Percentiles rank a stretch among this genome's conserved stretches.
Evolutionary conservation across 2,888 invertebrate species (phyloP).

Genomic region (Pandemis corylana): DNA sequence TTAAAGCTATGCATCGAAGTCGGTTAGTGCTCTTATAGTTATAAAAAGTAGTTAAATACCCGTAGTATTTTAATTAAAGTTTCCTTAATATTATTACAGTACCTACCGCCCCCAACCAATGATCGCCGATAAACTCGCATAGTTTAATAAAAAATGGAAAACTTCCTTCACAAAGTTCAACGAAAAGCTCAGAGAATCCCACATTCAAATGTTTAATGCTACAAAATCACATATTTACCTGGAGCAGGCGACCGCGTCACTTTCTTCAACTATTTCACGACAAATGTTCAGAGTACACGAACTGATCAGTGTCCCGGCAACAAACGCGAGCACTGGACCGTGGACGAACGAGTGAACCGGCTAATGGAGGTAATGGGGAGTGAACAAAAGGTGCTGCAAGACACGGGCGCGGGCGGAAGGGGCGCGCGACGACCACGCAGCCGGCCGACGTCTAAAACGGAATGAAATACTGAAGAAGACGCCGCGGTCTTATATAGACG

Average conservation of each 20-base stretch:
- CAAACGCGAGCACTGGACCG: slow-evolving; percentile 71
- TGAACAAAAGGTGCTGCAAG: slow-evolving; percentile 58
- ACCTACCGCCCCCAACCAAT: neutral
- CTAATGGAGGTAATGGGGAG: slow-evolving; percentile 56
- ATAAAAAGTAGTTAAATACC: neutral
- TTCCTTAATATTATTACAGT: neutral
- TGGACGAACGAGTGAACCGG: slow-evolving; percentile 65
- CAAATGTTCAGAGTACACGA: slow-evolving; percentile 71
- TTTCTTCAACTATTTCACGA: slow-evolving; percentile 66
- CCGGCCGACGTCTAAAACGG: slow-evolving; percentile 78
- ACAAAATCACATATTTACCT: slow-evolving; percentile 44
- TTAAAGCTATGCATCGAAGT: slow-evolving; percentile 13
- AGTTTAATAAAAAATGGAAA: neutral
- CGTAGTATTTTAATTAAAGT: neutral
- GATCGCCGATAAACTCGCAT: neutral
- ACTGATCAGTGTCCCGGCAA: slow-evolving; percentile 72
- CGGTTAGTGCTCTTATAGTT: neutral
- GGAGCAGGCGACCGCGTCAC: slow-evolving; percentile 53
- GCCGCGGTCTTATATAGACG: slow-evolving; percentile 84
- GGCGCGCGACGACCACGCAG: slow-evolving; percentile 64
- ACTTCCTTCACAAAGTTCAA: neutral
- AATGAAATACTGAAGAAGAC: slow-evolving; percentile 85
- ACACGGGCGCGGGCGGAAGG: slow-evolving; percentile 58
- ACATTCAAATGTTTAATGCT: neutral
- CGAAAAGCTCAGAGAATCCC: neutral